Evolutionary conservation across 2,113 vertebrate species (phyloP).

Genomic region (Megaceryle torquata): DNA sequence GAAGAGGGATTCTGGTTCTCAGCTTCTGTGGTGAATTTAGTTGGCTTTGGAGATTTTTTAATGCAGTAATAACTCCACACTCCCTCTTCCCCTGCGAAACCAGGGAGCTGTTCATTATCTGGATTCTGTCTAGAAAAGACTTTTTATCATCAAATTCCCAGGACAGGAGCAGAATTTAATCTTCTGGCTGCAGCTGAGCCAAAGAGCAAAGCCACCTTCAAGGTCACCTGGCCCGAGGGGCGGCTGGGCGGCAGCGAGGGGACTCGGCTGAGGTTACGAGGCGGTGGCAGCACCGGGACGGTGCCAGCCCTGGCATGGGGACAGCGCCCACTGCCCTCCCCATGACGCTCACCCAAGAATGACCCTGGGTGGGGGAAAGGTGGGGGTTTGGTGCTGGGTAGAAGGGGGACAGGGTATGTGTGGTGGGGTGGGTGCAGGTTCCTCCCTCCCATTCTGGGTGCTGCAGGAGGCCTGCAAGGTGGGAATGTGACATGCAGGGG

Average conservation of each 20-base stretch:
- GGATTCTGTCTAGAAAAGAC: constrained; percentile 56
- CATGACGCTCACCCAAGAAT: accelerated
- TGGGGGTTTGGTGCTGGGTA: neutral
- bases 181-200: constrained; percentile 51
- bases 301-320: neutral
- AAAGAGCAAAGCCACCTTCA: constrained; percentile 41
- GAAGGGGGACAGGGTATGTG: neutral
- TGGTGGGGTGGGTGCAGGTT: accelerated
- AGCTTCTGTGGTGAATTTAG: constrained; percentile 14
- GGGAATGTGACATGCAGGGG: neutral
- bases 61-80: constrained; percentile 56
- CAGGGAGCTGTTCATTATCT: constrained; percentile 66
- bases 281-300: accelerated
- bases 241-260: neutral
- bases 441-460: accelerated
- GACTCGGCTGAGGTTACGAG: accelerated
- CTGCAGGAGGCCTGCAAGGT: neutral
- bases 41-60: constrained; percentile 60
- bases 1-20: constrained; percentile 33
- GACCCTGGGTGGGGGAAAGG: accelerated
- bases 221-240: constrained; percentile 10
- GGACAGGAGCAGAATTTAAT: constrained; percentile 63
- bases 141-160: constrained; percentile 68
- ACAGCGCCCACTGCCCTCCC: accelerated
- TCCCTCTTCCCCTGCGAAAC: constrained; percentile 30